These are phyloP conservation scores for Taeniopygia guttata DNA, from an alignment of 2,797 vertebrate species.

Conservation along the genomic window DNA sequence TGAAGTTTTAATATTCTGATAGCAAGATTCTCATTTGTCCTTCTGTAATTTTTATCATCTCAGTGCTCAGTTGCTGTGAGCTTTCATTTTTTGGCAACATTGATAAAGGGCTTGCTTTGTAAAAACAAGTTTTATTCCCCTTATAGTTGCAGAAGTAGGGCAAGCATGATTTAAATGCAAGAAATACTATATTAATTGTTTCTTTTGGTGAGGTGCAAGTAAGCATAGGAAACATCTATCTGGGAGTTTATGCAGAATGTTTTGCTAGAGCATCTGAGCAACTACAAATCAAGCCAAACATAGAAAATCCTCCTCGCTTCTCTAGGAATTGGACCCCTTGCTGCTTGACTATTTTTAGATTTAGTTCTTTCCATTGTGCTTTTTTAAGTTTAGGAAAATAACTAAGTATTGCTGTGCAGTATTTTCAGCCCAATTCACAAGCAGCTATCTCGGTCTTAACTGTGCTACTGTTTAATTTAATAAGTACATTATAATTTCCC, in stretches of 20 bases:
- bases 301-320: not conserved
- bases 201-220: slow-evolving; percentile 8
- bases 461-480: not conserved
- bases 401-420: not conserved
- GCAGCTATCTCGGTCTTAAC: not conserved
- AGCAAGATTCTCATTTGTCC: not conserved
- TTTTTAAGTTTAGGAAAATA: not conserved
- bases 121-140: slow-evolving; percentile 57
- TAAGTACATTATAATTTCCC: not conserved
- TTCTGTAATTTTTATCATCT: slow-evolving; percentile 1
- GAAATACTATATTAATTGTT: slow-evolving; percentile 45
- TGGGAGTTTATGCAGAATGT: not conserved
- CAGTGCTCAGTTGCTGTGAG: not conserved
- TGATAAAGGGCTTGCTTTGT: slow-evolving; percentile 28
- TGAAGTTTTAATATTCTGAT: not conserved
- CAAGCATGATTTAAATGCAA: slow-evolving; percentile 60
- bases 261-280: not conserved
- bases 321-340: not conserved
- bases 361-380: not conserved
- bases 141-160: slow-evolving; percentile 58
- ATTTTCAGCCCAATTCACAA: not conserved
- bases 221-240: slow-evolving; percentile 15
- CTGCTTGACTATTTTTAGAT: not conserved
- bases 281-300: slow-evolving; percentile 4
- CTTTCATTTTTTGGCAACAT: slow-evolving; percentile 29